Base-by-base conservation (phyloP, 2,888 invertebrate genomes). In the Andrena camellia region DNA sequence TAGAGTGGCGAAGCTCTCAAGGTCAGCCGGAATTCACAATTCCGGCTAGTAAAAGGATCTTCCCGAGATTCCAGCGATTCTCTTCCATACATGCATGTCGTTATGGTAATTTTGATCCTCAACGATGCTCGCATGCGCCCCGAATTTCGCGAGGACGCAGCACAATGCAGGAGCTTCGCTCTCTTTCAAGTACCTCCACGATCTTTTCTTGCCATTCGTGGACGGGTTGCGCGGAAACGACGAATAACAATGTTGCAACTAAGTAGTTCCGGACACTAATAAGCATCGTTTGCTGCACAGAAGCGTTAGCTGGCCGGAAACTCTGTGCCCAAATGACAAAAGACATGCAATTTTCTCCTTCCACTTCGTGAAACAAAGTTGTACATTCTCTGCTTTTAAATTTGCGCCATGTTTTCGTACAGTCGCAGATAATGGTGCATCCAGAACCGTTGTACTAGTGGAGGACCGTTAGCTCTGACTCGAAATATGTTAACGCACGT, bases 1-100 rank as follows among this genome's bases (percentile, higher is more conserved):
- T 50, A 74, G 74, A 75, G 70, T 72, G 50, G 62, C 67, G 35
- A 71, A 71, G 62, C 79, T 13, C 64, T 64, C 86, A 85, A 88
- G 88, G 88, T 88, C 88, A 88, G 62, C 35, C 74, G 69, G 85
- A 88, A 88, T 83, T 87, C 88, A 80, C 83, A 66, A 86, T 81
- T 83, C 72, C 73, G 69, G 48, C 67, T 57, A 48, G 86, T 77
- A 81, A 78, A 85, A 85, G 83, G 83, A 83, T 83, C 83, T 70
- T 54, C 20, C 64, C n/a, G 75, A 57, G 88, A 79, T 82, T 82
- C 78, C 64, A 80, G 63, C 69, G 78, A 73, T 66, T 83, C 87
- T 90, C 84, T 76, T 91, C 87, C 89, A 90, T 90, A 89, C 90
- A 90, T 91, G 90, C 88, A 91, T 91, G 90, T 91, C 89, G 90